Conservation (phyloP, 2,888 invertebrate species). For the Biston betularia region DNA sequence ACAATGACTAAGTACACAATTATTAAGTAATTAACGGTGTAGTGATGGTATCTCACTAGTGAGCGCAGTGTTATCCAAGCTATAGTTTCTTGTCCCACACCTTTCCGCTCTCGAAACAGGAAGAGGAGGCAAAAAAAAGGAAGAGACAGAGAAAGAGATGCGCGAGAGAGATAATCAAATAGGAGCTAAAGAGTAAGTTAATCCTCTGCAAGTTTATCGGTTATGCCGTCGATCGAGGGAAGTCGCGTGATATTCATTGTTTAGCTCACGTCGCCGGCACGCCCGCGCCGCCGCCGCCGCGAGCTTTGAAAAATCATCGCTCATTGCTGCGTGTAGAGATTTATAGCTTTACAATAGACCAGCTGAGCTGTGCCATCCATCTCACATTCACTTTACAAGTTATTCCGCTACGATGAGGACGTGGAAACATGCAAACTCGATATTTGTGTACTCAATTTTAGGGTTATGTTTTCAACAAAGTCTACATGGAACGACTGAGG, state of each 20-base stretch:
- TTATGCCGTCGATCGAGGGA: slow-evolving; percentile 46
- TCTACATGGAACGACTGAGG: neutral
- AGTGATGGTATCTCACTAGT: too few relatives aligned
- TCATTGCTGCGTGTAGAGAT: slow-evolving; percentile 64
- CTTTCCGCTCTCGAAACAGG: too few relatives aligned
- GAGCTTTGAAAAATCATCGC: slow-evolving; percentile 81
- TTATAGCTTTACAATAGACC: slow-evolving; percentile 56
- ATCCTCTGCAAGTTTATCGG: neutral
- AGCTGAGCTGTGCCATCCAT: slow-evolving; percentile 9
- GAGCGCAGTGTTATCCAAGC: too few relatives aligned
- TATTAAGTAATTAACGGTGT: too few relatives aligned
- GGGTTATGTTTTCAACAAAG: neutral
- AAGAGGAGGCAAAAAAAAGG: too few relatives aligned
- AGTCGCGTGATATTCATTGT: slow-evolving; percentile 80
- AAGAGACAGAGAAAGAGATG: too few relatives aligned
- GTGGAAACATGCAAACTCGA: neutral
- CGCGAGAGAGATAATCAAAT: too few relatives aligned
- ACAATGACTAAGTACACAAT: too few relatives aligned
- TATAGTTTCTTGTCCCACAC: too few relatives aligned
- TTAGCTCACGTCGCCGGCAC: slow-evolving; percentile 64
- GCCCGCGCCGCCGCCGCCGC: slow-evolving; percentile 37
- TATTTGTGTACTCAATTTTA: neutral
- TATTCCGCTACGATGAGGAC: slow-evolving; percentile 37
- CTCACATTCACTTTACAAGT: slow-evolving; percentile 7
- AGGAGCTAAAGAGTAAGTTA: too few relatives aligned